phyloP scores from a whole-genome alignment of 1,140 invertebrate species.

The Drosophila cardini region DNA sequence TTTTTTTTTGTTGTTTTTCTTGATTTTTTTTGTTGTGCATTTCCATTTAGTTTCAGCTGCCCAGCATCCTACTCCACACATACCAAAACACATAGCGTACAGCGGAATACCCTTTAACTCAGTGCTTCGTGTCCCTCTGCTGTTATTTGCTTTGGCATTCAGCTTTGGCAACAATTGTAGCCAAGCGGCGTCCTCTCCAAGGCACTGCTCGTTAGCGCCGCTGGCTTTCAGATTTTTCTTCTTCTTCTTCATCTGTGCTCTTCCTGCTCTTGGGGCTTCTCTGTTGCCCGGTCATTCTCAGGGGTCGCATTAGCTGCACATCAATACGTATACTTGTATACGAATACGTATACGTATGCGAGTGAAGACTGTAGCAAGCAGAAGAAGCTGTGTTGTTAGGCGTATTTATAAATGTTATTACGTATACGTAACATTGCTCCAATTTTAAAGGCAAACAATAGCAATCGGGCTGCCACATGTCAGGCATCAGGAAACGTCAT shows the following conservation, averaged over 20 bases:
- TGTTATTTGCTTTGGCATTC: slow-evolving; percentile 82
- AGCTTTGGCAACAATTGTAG: slow-evolving; percentile 81
- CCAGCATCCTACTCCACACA: slow-evolving; percentile 4
- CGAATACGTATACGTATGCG: slow-evolving; percentile 24
- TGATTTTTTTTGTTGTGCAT: slow-evolving; percentile 49
- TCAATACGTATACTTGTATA: slow-evolving; percentile 59
- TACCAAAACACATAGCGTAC: neutral
- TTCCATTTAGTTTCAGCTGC: slow-evolving; percentile 76
- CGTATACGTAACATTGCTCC: slow-evolving; percentile 63
- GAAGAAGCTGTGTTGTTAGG: slow-evolving; percentile 60
- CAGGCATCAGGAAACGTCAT: slow-evolving; percentile 3
- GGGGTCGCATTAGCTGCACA: slow-evolving; percentile 79
- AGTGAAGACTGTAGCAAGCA: neutral
- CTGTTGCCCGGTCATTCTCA: slow-evolving; percentile 65
- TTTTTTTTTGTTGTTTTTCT: slow-evolving; percentile 18
- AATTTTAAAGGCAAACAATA: slow-evolving; percentile 73
- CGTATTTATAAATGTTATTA: slow-evolving; percentile 81
- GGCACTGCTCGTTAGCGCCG: slow-evolving; percentile 79
- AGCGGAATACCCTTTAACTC: slow-evolving; percentile 1
- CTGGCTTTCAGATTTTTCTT: slow-evolving; percentile 14
- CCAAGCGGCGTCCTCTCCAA: slow-evolving; percentile 61
- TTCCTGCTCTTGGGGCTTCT: neutral
- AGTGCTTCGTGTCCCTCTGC: slow-evolving; percentile 46
- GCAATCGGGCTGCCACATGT: slow-evolving; percentile 25
- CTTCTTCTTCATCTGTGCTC: neutral